These are phyloP conservation scores for Galerucella calmariensis DNA, from an alignment of 2,888 invertebrate species.

Conservation along the genomic window DNA sequence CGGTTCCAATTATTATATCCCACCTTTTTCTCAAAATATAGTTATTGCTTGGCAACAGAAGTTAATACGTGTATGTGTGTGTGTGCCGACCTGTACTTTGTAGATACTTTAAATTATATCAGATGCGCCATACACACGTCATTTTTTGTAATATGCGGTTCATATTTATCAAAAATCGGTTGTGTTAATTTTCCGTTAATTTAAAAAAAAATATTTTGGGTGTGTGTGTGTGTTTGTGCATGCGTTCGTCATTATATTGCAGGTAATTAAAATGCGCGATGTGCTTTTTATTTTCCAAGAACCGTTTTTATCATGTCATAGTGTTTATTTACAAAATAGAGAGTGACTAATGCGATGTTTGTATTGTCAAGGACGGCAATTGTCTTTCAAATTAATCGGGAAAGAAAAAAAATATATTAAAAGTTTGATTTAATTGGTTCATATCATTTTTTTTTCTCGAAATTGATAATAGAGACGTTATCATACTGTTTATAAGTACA, in stretches of 20 bases:
- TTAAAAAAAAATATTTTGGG: not conserved
- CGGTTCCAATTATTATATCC: constrained; percentile 13
- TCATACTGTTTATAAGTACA: no score
- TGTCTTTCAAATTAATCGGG: not conserved
- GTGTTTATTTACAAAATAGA: constrained; percentile 32
- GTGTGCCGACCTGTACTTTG: constrained; percentile 33
- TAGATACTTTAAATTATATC: constrained; percentile 33
- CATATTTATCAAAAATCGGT: constrained; percentile 4
- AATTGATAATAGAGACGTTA: no score
- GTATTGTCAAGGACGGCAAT: constrained; percentile 24
- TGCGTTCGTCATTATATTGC: not conserved
- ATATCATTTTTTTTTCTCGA: not conserved
- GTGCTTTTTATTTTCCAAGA: not conserved
- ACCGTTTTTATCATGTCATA: constrained; percentile 1
- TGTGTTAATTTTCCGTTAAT: not conserved
- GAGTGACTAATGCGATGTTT: constrained; percentile 24
- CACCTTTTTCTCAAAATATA: constrained; percentile 24
- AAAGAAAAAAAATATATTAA: not conserved
- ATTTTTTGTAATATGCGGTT: constrained; percentile 31
- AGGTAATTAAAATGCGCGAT: constrained; percentile 17
- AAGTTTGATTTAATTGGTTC: not conserved
- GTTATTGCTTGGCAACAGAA: constrained; percentile 34
- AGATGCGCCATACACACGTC: constrained; percentile 31
- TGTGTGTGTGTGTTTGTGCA: not conserved
- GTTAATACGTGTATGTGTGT: constrained; percentile 29